Conservation (phyloP, 1,140 invertebrate species). For the Heliconius melpomene region DNA sequence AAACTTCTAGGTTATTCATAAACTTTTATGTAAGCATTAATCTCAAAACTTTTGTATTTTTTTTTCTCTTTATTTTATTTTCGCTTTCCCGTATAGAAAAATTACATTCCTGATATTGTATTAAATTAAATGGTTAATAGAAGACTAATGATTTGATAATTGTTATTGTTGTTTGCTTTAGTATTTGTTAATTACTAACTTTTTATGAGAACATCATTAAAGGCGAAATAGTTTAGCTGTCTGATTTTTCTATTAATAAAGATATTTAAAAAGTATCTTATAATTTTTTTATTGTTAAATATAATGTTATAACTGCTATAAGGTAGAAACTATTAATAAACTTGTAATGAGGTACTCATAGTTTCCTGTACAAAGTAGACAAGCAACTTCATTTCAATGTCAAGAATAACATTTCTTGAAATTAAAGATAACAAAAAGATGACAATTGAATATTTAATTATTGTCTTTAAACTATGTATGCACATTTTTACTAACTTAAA, state of each 20-base stretch:
- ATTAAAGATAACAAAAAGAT: not conserved
- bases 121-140: not conserved
- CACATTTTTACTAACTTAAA: too few species aligned
- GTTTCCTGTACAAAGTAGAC: not conserved
- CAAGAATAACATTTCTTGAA: not conserved
- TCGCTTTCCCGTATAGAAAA: not conserved
- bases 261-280: not conserved
- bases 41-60: not conserved
- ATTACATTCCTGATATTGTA: not conserved
- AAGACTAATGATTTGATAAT: not conserved
- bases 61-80: not conserved
- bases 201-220: too few species aligned
- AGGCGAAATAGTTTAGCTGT: not conserved
- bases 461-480: too few species aligned
- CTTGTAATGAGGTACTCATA: not conserved
- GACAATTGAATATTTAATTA: too few species aligned
- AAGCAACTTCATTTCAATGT: slow-evolving; percentile 6
- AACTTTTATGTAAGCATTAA: slow-evolving; percentile 6
- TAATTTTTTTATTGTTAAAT: not conserved
- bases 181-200: not conserved
- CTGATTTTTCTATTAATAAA: not conserved
- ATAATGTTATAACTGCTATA: not conserved
- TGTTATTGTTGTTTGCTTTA: not conserved
- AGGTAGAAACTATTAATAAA: not conserved
- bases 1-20: not conserved